Percentiles rank a stretch among this genome's conserved stretches.
These are phyloP conservation scores for Enoplosus armatus DNA, from an alignment of 2,797 vertebrate species.

Conservation along the genomic window DNA sequence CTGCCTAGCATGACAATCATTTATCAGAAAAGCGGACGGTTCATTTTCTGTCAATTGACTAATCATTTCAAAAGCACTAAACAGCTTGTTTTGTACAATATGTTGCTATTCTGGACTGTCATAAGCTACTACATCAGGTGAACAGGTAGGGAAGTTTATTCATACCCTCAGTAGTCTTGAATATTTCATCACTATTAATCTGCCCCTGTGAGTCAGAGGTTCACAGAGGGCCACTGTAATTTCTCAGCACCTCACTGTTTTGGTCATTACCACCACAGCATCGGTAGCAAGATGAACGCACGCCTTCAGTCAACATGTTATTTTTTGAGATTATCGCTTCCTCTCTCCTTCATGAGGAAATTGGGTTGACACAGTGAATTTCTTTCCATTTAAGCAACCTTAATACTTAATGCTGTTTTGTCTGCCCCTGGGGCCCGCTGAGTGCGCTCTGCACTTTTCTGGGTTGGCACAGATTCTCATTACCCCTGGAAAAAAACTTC, in stretches of 20 bases:
- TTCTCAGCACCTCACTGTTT: constrained; percentile 20
- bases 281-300: neutral
- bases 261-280: constrained; percentile 23
- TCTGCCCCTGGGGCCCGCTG: constrained; percentile 64
- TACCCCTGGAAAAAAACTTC: constrained; percentile 74
- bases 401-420: constrained; percentile 82
- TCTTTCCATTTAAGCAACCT: constrained; percentile 72
- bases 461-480: constrained; percentile 70
- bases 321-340: constrained; percentile 64
- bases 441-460: constrained; percentile 65
- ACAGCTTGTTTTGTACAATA: neutral
- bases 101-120: neutral
- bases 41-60: neutral
- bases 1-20: neutral
- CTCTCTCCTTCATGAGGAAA: constrained; percentile 53
- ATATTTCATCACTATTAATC: constrained; percentile 48
- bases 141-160: neutral
- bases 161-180: neutral
- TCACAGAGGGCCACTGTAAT: constrained; percentile 18
- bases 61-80: neutral
- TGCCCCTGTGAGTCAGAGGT: constrained; percentile 27
- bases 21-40: neutral
- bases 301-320: constrained; percentile 63
- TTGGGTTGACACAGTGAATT: constrained; percentile 76
- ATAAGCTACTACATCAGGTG: neutral